Conservation (phyloP, 2,113 vertebrate genomes). For the Catharus bicknelli region DNA sequence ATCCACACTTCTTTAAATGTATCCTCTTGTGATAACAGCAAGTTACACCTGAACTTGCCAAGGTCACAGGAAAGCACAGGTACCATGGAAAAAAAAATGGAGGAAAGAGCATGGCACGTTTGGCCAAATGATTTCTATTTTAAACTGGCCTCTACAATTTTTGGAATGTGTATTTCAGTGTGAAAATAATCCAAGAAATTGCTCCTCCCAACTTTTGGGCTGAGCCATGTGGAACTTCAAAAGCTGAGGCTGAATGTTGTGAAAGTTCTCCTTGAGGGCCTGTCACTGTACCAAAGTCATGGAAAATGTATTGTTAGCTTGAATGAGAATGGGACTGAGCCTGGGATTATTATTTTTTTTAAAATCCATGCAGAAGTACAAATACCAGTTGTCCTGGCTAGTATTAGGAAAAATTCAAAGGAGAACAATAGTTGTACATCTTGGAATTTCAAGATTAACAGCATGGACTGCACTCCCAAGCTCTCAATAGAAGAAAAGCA, state of each 20-base stretch:
- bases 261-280: background rate
- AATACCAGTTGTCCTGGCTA: background rate
- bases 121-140: background rate
- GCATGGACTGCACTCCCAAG: background rate
- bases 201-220: background rate
- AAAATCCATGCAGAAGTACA: background rate
- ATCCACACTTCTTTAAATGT: background rate
- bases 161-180: background rate
- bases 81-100: background rate
- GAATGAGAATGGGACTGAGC: background rate
- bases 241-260: conserved; percentile 1
- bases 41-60: background rate
- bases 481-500: background rate
- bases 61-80: background rate
- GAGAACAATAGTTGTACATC: background rate
- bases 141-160: background rate
- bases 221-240: conserved; percentile 3
- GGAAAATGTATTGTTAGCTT: background rate
- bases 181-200: background rate
- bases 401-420: background rate
- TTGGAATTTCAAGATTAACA: background rate
- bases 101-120: fast-evolving
- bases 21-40: background rate
- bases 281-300: background rate
- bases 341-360: background rate